A percentile compares a stretch with the other conserved stretches of the same genome.
Evolutionary conservation across 2,888 invertebrate species (phyloP).

Genomic region (Ophonus ardosiacus): DNA sequence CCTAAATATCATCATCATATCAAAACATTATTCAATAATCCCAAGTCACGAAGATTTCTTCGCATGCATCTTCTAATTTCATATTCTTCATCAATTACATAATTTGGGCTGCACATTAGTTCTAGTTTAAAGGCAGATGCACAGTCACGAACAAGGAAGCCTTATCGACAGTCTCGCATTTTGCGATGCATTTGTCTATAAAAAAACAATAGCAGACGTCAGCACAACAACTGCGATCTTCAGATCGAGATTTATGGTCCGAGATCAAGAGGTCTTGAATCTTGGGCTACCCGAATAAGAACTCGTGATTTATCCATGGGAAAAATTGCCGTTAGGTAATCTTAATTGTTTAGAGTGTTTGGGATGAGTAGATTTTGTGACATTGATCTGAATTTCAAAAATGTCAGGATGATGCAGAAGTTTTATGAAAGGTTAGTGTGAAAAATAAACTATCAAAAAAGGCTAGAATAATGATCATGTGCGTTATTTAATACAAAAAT

Average conservation of each 20-base stretch:
- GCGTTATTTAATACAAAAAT: too few relatives aligned
- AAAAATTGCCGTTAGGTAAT: constrained; percentile 11
- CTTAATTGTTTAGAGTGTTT: constrained; percentile 6
- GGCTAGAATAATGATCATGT: too few relatives aligned
- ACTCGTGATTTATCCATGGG: constrained; percentile 20
- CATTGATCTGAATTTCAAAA: background rate
- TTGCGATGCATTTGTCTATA: background rate
- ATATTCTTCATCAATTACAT: constrained; percentile 6
- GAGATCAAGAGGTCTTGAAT: constrained; percentile 11
- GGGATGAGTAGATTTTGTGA: background rate
- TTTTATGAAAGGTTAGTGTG: background rate
- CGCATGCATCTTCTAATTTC: constrained; percentile 8
- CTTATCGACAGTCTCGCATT: background rate
- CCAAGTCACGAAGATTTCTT: constrained; percentile 16
- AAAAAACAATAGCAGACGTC: constrained; percentile 21
- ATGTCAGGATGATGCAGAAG: background rate
- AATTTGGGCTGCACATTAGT: constrained; percentile 42
- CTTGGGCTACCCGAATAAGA: constrained; percentile 1
- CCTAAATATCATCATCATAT: background rate
- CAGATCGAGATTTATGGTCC: constrained; percentile 22
- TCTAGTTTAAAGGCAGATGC: constrained; percentile 17
- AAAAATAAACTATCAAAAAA: too few relatives aligned
- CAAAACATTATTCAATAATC: background rate
- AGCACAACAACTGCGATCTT: background rate
- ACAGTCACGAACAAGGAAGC: constrained; percentile 39